Evolutionary conservation across 1,140 invertebrate species (phyloP).

Genomic region (Drosophila pruinosa): DNA sequence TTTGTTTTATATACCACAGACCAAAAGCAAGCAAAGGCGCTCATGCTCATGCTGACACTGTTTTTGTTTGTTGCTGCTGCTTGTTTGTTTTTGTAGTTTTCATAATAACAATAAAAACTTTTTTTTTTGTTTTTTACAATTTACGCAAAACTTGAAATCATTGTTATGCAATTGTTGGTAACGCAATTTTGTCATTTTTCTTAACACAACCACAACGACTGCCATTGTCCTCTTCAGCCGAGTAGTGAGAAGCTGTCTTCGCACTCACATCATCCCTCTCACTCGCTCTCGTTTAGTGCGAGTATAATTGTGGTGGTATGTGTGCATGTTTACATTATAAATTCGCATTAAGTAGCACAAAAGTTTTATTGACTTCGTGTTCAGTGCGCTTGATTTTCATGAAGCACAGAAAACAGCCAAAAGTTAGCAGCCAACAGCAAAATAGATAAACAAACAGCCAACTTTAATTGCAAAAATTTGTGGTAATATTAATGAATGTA

Average conservation of each 20-base stretch:
- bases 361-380: constrained; percentile 80
- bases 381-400: constrained; percentile 72
- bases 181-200: constrained; percentile 80
- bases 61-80: constrained; percentile 11
- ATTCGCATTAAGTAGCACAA: constrained; percentile 80
- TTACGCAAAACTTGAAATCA: constrained; percentile 82
- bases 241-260: too few species aligned
- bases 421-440: constrained; percentile 12
- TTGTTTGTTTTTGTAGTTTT: constrained; percentile 60
- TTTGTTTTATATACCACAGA: constrained; percentile 64
- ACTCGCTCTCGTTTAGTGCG: neutral
- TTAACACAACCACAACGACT: constrained; percentile 38
- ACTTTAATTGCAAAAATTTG: constrained; percentile 81
- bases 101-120: constrained; percentile 82
- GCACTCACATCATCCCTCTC: neutral
- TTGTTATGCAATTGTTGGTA: constrained; percentile 82
- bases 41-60: constrained; percentile 2
- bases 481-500: constrained; percentile 77
- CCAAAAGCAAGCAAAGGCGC: constrained; percentile 40
- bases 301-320: constrained; percentile 29
- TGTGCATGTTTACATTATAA: constrained; percentile 79
- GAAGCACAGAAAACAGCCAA: constrained; percentile 15
- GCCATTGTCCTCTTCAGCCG: constrained; percentile 32
- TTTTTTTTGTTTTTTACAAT: constrained; percentile 61
- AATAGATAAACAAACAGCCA: constrained; percentile 79